Evolutionary conservation across 2,113 vertebrate genomes (phyloP), one percentile per base, ranked within the genome.

Genomic region (Spizaetus ornatus): DNA sequence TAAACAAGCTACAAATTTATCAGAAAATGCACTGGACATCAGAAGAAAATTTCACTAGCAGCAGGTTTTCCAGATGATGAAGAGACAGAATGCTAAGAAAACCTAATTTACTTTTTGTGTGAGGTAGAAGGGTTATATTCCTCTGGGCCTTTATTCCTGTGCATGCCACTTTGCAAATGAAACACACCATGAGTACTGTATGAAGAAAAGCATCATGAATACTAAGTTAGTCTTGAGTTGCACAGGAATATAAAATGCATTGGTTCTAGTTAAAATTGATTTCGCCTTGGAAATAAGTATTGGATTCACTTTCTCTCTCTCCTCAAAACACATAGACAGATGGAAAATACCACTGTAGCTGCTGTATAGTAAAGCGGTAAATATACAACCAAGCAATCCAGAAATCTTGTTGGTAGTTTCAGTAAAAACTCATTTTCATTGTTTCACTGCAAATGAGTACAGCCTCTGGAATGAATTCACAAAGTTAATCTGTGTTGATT

Each of bases 191-290:
- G 61, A 89, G 86, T 78, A 78, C 88, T 94, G 77, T 77, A 66
- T 45, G 67, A 91, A 83, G 72, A 96, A 94, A 96, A 95, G 50
- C 82, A 93, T 94, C 84, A 76, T 96, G 96, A 98, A 97, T 97
- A 93, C 94, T 78, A 96, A 97, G 90, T 61, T 93, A 94, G 82
- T 61, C 67, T 61, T 63, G 55, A 94, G 70, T 45, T 86, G 32
- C 82, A 73, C 67, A 76, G 61, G 86, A 97, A 97, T 96, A 66
- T 73, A 82, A 97, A 97, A 97, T 95, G 79, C 82, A 96, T 62
- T 93, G 73, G 93, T 95, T 97, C 96, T 95, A 93, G 86, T 96
- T 97, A 97, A 97, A 98, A 97, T 97, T 73, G 50, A 97, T 98
- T 98, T 95, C 2, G 62, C 95, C 86, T 92, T 91, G 91, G 95